Percentiles rank a stretch among this genome's conserved stretches.
These are phyloP conservation scores for Tangara arthus DNA, from an alignment of 2,797 vertebrate genomes.

Conservation along the genomic window DNA sequence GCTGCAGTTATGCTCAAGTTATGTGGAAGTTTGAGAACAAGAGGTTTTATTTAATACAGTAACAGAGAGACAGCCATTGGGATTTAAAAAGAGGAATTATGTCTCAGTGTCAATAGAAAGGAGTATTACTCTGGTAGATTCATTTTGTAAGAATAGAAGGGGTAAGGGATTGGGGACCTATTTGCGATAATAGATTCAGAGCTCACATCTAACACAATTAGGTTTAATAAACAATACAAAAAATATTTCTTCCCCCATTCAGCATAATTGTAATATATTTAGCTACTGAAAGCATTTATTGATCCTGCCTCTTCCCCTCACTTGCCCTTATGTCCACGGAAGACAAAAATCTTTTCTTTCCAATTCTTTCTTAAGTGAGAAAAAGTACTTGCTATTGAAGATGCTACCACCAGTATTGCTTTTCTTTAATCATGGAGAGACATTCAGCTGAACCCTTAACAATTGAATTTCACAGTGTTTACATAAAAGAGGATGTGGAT, in stretches of 20 bases:
- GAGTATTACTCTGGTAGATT: not conserved
- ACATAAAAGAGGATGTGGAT: conserved; percentile 47
- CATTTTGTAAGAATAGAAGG: not conserved
- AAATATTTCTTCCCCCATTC: not conserved
- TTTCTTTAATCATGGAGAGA: conserved; percentile 50
- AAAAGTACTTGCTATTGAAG: conserved; percentile 41
- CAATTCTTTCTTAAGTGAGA: conserved; percentile 11
- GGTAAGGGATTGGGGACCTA: not conserved
- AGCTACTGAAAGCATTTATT: not conserved
- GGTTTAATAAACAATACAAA: not conserved
- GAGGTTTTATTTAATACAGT: not conserved
- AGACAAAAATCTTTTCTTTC: conserved; percentile 30
- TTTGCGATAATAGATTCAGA: not conserved
- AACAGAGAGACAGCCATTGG: not conserved
- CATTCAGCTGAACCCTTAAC: conserved; percentile 40
- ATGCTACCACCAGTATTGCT: not conserved
- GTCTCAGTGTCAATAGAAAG: not conserved
- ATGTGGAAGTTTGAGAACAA: not conserved
- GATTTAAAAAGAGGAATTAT: not conserved
- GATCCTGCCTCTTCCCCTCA: not conserved
- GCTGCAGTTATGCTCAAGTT: not conserved
- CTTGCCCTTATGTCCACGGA: not conserved
- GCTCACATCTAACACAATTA: not conserved
- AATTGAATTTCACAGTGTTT: conserved; percentile 57
- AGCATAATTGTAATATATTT: not conserved